These are phyloP conservation scores for Hyperoplus immaculatus DNA, from an alignment of 2,797 vertebrate genomes.

Conservation along the genomic window DNA sequence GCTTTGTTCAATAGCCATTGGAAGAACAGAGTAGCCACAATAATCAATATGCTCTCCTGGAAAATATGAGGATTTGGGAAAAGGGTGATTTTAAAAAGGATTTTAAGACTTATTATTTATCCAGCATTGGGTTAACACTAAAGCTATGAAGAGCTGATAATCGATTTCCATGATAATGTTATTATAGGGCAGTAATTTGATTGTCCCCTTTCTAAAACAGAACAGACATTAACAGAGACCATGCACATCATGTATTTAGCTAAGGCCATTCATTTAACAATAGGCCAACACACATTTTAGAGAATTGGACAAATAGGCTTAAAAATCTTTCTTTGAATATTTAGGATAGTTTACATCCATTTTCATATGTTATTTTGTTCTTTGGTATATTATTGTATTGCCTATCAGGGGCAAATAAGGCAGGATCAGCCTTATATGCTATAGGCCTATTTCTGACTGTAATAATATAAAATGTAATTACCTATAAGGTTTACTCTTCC, in stretches of 20 bases:
- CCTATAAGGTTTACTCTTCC: conserved; percentile 98
- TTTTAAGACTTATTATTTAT: not conserved
- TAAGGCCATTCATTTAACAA: not conserved
- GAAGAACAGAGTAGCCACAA: conserved; percentile 97
- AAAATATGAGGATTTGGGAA: conserved; percentile 14
- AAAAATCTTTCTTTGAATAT: not conserved
- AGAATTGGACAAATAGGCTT: not conserved
- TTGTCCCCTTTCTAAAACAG: no score
- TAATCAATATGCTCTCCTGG: conserved; percentile 98
- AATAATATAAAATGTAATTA: conserved; percentile 68
- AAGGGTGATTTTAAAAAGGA: not conserved
- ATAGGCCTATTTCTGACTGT: no score
- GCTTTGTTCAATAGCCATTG: conserved; percentile 97
- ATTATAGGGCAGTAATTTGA: not conserved
- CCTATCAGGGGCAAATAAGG: not conserved
- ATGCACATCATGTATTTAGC: not conserved
- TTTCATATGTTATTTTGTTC: not conserved
- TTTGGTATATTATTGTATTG: not conserved
- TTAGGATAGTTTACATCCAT: not conserved
- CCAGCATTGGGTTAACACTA: not conserved
- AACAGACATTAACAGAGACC: no score
- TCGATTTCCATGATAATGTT: not conserved
- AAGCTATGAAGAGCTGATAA: not conserved
- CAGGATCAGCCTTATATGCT: not conserved
- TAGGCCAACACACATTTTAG: not conserved